phyloP scores from a whole-genome alignment of 2,888 invertebrate genomes.

The Pyralis farinalis region DNA sequence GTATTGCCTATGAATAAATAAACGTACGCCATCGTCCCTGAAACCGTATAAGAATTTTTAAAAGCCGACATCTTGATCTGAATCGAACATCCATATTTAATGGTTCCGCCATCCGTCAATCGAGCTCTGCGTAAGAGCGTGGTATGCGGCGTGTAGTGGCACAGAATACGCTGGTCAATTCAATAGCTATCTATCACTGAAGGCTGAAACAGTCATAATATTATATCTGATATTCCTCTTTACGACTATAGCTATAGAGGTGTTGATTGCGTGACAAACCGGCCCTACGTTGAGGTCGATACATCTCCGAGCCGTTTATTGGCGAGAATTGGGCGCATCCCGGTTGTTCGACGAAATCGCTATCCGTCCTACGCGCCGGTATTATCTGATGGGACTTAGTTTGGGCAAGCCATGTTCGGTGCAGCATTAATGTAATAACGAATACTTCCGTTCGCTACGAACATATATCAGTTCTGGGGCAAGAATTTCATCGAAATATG shows the following conservation, averaged over 20 bases:
- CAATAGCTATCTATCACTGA: constrained; percentile 44
- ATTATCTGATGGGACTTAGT: constrained; percentile 62
- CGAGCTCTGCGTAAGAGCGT: constrained; percentile 41
- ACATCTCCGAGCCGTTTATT: constrained; percentile 73
- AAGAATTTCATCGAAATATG: too few species aligned
- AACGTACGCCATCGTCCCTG: constrained; percentile 21
- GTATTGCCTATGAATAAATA: constrained; percentile 30
- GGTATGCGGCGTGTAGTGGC: constrained; percentile 52
- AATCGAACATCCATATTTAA: constrained; percentile 41
- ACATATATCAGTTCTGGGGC: neutral
- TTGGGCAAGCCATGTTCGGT: constrained; percentile 52
- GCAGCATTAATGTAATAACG: constrained; percentile 51
- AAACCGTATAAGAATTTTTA: constrained; percentile 31
- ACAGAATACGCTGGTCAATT: constrained; percentile 57
- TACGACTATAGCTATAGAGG: constrained; percentile 47
- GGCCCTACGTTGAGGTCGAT: constrained; percentile 53
- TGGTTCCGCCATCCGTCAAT: constrained; percentile 45
- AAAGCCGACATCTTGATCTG: constrained; percentile 32
- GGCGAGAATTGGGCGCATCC: constrained; percentile 79
- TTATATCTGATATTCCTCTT: constrained; percentile 53
- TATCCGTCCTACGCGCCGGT: constrained; percentile 67
- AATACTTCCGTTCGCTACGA: constrained; percentile 39
- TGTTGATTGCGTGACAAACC: constrained; percentile 47
- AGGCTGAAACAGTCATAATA: constrained; percentile 38
- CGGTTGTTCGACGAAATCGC: constrained; percentile 74